Evolutionary conservation across 2,797 vertebrate genomes (phyloP).

Genomic region (Myotis pilosus): DNA sequence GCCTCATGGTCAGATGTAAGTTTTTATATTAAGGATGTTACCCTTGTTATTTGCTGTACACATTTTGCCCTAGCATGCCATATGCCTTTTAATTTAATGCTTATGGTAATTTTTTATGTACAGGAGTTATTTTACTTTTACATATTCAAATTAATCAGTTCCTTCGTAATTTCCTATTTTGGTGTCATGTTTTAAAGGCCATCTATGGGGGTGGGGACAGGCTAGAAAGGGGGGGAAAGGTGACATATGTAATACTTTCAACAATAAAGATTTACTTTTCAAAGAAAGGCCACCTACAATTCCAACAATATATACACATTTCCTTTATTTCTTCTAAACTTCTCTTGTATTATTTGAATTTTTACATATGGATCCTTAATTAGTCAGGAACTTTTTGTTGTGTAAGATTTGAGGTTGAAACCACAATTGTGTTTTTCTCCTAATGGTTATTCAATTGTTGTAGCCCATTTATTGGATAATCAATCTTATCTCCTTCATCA

Average conservation of each 20-base stretch:
- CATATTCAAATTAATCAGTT: neutral
- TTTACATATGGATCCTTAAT: neutral
- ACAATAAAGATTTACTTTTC: too few species aligned
- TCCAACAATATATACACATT: neutral
- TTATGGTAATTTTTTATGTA: neutral
- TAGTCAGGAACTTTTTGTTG: neutral
- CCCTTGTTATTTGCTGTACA: neutral
- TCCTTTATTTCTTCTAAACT: neutral
- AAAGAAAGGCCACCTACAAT: neutral
- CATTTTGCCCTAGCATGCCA: neutral
- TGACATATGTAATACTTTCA: too few species aligned
- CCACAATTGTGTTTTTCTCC: neutral
- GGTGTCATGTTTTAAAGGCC: neutral
- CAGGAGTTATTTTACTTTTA: neutral
- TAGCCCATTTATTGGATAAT: neutral
- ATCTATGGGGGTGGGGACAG: neutral
- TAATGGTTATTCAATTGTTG: neutral
- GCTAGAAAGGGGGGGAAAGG: too few species aligned
- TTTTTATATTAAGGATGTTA: neutral
- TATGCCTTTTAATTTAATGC: neutral
- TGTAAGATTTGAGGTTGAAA: neutral
- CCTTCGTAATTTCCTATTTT: neutral
- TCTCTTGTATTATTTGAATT: neutral
- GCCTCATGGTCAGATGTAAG: neutral
- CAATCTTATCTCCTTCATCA: neutral